phyloP scores from a whole-genome alignment of 2,888 invertebrate species.

The Dynastes maya region DNA sequence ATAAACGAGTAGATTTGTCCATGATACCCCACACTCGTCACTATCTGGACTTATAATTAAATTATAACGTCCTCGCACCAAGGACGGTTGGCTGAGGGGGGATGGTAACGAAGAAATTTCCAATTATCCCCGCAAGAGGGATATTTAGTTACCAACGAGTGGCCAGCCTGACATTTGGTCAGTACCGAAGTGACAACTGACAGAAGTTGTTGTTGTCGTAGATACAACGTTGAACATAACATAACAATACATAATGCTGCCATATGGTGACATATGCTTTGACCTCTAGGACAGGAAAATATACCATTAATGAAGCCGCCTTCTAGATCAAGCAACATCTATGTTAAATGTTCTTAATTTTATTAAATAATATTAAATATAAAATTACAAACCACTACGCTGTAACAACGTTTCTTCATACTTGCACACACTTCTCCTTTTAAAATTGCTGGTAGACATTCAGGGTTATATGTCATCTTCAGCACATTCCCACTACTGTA shows the following conservation, averaged over 20 bases:
- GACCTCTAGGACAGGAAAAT: neutral
- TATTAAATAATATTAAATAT: neutral
- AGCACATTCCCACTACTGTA: slow-evolving; percentile 47
- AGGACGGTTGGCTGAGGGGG: too few species aligned
- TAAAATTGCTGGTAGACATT: slow-evolving; percentile 32
- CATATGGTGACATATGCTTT: neutral
- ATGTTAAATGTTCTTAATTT: neutral
- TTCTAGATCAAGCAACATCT: neutral
- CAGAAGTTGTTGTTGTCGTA: too few species aligned
- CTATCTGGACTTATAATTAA: too few species aligned
- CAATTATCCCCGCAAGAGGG: too few species aligned
- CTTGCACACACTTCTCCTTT: slow-evolving; percentile 45
- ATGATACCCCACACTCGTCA: too few species aligned
- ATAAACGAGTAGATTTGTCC: too few species aligned
- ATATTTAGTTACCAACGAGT: too few species aligned
- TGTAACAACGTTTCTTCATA: neutral
- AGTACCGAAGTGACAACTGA: too few species aligned
- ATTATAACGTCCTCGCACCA: too few species aligned
- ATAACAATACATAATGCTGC: slow-evolving; percentile 1
- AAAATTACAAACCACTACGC: neutral
- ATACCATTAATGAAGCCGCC: neutral
- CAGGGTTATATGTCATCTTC: slow-evolving; percentile 32
- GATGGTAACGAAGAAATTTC: too few species aligned
- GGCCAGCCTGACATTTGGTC: too few species aligned
- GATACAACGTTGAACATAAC: neutral